These are phyloP conservation scores for Patiria miniata DNA, from an alignment of 35 echinoderm and acorn worm species.

Conservation along the genomic window DNA sequence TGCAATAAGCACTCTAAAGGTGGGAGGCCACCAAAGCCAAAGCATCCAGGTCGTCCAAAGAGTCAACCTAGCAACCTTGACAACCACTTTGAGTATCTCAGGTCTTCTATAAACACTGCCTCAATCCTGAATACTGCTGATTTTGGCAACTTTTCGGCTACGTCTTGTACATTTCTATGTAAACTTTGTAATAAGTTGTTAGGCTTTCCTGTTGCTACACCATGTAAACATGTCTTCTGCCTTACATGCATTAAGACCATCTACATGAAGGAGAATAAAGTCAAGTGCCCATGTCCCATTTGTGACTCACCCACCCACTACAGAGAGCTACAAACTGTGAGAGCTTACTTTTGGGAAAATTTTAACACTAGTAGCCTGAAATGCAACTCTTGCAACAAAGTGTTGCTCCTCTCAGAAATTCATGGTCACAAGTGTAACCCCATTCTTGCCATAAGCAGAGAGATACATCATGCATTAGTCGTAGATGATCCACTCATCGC, in stretches of 20 bases:
- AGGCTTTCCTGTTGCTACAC: not conserved
- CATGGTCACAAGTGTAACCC: not conserved
- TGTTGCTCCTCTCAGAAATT: not conserved
- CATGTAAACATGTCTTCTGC: conserved; percentile 22
- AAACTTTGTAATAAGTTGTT: not conserved
- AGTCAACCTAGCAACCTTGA: not conserved
- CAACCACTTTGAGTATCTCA: not conserved
- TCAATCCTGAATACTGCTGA: not conserved
- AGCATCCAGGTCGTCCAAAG: conserved; percentile 10
- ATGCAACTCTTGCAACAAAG: conserved; percentile 9
- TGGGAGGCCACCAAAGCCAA: conserved; percentile 2
- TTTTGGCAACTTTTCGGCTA: not conserved
- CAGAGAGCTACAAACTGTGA: not conserved
- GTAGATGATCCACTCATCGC: not conserved
- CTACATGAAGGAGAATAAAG: not conserved
- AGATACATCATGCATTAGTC: conserved; percentile 10
- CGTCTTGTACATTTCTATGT: not conserved
- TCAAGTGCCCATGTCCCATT: not conserved
- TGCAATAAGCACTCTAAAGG: not conserved
- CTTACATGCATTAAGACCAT: not conserved
- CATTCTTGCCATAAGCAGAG: not conserved
- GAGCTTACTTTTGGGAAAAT: not conserved
- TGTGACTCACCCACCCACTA: conserved; percentile 6
- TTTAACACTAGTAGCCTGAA: not conserved
- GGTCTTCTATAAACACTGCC: not conserved